phyloP scores from a whole-genome alignment of 2,888 invertebrate species.

The Xestia ashworthii region DNA sequence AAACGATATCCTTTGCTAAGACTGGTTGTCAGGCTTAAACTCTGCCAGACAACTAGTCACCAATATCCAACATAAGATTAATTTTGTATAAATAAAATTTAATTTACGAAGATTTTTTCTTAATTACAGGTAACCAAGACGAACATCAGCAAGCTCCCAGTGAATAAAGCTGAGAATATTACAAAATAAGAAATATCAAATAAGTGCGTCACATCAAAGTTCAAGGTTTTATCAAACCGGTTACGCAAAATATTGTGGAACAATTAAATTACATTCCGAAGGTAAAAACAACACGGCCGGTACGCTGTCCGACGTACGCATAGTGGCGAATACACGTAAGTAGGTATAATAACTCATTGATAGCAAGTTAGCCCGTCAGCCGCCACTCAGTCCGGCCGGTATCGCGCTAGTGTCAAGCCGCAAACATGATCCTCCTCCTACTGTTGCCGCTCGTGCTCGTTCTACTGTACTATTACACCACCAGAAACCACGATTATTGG shows the following conservation, averaged over 20 bases:
- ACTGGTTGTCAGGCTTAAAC: too few relatives aligned
- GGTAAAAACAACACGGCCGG: background rate
- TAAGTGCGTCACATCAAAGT: background rate
- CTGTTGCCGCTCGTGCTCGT: conserved; percentile 61
- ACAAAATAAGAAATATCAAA: background rate
- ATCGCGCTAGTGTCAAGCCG: conserved; percentile 4
- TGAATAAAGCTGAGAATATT: background rate
- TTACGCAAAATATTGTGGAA: background rate
- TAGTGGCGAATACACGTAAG: background rate
- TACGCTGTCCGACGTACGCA: too few relatives aligned
- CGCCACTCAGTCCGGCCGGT: conserved; percentile 40
- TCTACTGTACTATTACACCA: conserved; percentile 73
- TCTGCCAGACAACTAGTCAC: too few relatives aligned
- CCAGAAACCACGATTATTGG: conserved; percentile 79
- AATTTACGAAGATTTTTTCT: background rate
- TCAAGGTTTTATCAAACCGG: background rate
- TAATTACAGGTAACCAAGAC: conserved; percentile 23
- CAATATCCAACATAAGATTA: too few relatives aligned
- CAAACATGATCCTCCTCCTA: conserved; percentile 66
- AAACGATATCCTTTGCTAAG: too few relatives aligned
- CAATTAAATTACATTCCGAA: background rate
- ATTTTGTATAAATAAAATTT: background rate
- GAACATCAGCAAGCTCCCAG: background rate
- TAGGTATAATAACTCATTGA: conserved; percentile 9
- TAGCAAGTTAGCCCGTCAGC: conserved; percentile 23